These are phyloP conservation scores for Hemibagrus guttatus DNA, from an alignment of 2,797 vertebrate species.

Conservation along the genomic window DNA sequence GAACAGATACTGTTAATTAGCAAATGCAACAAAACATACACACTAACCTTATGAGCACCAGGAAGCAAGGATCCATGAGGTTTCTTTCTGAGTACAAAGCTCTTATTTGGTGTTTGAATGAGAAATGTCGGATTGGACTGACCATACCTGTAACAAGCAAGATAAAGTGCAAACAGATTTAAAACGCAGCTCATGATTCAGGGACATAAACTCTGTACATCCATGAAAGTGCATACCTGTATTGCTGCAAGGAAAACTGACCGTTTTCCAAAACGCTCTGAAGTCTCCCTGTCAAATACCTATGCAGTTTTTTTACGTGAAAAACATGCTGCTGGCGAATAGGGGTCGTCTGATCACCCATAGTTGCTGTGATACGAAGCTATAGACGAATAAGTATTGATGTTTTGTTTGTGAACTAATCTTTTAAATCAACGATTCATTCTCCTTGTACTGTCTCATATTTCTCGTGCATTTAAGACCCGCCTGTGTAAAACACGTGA, in stretches of 20 bases:
- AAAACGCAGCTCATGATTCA: background rate
- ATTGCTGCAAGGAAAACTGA: conserved; percentile 77
- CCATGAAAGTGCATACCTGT: conserved; percentile 76
- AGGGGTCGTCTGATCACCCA: conserved; percentile 68
- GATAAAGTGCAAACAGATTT: background rate
- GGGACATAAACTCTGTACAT: background rate
- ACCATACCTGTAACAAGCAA: conserved; percentile 73
- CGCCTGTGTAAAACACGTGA: no score
- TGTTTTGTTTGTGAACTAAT: no score
- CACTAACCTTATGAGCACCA: conserved; percentile 82
- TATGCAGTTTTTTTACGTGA: conserved; percentile 69
- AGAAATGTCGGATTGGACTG: conserved; percentile 94
- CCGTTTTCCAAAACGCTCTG: conserved; percentile 65
- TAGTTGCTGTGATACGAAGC: conserved; percentile 36
- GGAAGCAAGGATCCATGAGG: conserved; percentile 87
- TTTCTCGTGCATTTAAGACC: no score
- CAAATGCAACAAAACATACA: background rate
- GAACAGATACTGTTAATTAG: background rate
- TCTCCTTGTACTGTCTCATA: no score
- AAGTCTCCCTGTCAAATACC: conserved; percentile 73
- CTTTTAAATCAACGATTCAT: no score
- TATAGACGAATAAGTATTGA: background rate
- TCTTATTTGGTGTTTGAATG: conserved; percentile 74
- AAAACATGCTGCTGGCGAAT: conserved; percentile 81
- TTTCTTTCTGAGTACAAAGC: conserved; percentile 90